Percentiles rank a stretch among this genome's conserved stretches.
Evolutionary conservation across 2,113 vertebrate species (phyloP).

Genomic region (Eretmochelys imbricata): DNA sequence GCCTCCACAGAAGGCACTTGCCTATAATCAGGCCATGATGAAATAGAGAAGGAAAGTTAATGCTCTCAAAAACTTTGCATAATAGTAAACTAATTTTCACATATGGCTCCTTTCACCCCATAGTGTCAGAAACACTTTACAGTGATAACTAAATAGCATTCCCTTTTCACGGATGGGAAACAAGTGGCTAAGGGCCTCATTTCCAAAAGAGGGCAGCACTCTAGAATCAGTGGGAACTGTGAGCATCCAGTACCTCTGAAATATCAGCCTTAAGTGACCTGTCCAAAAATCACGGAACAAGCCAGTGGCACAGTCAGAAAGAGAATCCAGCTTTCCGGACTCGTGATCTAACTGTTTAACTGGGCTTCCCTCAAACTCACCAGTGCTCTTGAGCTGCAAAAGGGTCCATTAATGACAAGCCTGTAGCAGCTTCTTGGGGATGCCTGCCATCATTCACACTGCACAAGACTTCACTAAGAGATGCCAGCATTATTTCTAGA

Average conservation of each 20-base stretch:
- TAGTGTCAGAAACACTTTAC: neutral
- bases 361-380: neutral
- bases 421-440: neutral
- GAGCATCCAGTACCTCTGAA: neutral
- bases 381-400: rapidly evolving
- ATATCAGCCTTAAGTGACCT: neutral
- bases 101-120: neutral
- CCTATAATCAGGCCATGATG: neutral
- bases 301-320: neutral
- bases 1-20: neutral
- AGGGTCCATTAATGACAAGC: neutral
- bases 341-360: neutral
- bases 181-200: neutral
- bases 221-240: neutral
- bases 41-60: constrained; percentile 22
- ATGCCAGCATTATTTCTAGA: neutral
- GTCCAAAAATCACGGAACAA: neutral
- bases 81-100: neutral
- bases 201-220: neutral
- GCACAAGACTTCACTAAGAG: neutral
- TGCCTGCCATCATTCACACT: neutral
- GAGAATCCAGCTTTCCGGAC: neutral
- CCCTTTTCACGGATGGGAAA: neutral
- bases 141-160: neutral
- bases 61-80: constrained; percentile 12